A percentile compares a stretch with the other conserved stretches of the same genome.
Evolutionary conservation across 2,113 vertebrate genomes (phyloP).

Genomic region (Cnemophilus loriae): DNA sequence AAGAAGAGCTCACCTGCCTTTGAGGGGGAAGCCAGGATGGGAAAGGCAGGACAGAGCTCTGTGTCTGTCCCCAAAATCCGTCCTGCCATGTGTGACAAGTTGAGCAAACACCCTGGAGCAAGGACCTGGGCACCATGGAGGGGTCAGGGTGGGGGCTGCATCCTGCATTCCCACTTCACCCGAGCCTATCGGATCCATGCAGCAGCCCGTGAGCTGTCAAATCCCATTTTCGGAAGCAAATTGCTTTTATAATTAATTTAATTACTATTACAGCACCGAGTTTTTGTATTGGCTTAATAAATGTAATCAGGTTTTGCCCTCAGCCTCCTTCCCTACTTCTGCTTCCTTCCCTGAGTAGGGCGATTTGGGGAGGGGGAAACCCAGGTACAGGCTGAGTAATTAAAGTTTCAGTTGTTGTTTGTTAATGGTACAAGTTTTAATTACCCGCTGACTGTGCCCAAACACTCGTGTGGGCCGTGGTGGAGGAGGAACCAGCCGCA

Average conservation of each 20-base stretch:
- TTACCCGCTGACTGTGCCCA: background rate
- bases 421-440: slow-evolving; percentile 45
- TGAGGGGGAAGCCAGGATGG: background rate
- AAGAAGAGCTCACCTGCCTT: background rate
- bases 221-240: slow-evolving; percentile 61
- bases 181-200: background rate
- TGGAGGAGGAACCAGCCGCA: background rate
- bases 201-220: slow-evolving; percentile 52
- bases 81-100: background rate
- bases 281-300: slow-evolving; percentile 68
- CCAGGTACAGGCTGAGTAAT: slow-evolving; percentile 1
- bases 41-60: background rate
- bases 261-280: slow-evolving; percentile 57
- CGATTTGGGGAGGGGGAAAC: background rate
- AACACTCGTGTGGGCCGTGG: background rate
- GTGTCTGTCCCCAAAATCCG: too few species aligned
- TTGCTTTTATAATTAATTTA: slow-evolving; percentile 74
- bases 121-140: background rate
- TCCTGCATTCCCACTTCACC: slow-evolving; percentile 12
- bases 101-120: fast-evolving
- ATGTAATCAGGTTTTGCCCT: slow-evolving; percentile 55
- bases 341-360: background rate
- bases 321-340: background rate
- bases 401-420: slow-evolving; percentile 17
- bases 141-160: background rate